These are phyloP conservation scores for Zosterops lateralis DNA, from an alignment of 2,113 vertebrate species.

Conservation along the genomic window DNA sequence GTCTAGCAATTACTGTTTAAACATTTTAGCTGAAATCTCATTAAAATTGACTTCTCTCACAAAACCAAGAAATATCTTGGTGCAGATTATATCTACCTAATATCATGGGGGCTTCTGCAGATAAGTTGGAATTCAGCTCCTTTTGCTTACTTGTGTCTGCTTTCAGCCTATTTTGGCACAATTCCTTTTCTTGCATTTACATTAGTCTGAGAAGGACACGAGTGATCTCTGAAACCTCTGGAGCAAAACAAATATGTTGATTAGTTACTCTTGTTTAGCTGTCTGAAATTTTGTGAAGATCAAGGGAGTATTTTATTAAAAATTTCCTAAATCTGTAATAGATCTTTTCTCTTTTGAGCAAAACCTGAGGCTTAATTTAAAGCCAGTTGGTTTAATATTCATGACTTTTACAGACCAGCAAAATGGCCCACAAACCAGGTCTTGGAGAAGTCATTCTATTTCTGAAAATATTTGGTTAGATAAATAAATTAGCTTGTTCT, in stretches of 20 bases:
- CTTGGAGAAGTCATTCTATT: background rate
- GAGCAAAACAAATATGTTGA: background rate
- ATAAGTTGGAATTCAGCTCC: background rate
- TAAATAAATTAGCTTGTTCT: background rate
- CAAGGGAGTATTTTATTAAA: background rate
- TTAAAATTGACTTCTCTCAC: background rate
- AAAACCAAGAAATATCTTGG: background rate
- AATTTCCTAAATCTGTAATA: background rate
- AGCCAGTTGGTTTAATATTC: background rate
- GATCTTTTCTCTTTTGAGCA: background rate
- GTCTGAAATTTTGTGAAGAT: background rate
- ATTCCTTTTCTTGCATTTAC: background rate
- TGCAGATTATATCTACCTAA: background rate
- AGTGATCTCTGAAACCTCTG: background rate
- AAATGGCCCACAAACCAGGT: background rate
- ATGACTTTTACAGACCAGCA: background rate
- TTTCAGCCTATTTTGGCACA: background rate
- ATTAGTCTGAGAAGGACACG: background rate
- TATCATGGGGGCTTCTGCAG: background rate
- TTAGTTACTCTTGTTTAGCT: background rate
- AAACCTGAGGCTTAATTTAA: background rate
- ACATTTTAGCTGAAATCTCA: background rate
- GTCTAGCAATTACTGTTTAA: background rate
- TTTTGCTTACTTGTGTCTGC: background rate
- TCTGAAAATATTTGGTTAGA: background rate